Conservation (phyloP, 2,888 invertebrate species). For the Zygothrica quintamaculata region DNA sequence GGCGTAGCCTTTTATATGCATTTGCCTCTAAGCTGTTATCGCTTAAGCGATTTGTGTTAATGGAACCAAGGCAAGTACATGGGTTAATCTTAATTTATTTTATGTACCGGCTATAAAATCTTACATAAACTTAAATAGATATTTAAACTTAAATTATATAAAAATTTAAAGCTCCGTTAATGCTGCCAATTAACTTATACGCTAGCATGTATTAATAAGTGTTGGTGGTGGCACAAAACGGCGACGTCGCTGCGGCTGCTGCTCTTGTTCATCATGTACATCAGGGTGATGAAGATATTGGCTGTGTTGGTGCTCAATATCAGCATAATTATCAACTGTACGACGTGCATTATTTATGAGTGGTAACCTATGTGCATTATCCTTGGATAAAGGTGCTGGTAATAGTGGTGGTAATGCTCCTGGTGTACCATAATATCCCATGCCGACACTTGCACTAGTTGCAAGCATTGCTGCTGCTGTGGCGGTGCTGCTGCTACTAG, state of each 20-base stretch:
- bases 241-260: slow-evolving; percentile 45
- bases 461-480: slow-evolving; percentile 38
- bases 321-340: slow-evolving; percentile 67
- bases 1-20: too few relatives aligned
- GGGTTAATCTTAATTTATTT: slow-evolving; percentile 27
- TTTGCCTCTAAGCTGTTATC: too few relatives aligned
- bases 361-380: slow-evolving; percentile 43
- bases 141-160: slow-evolving; percentile 16
- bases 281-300: slow-evolving; percentile 27
- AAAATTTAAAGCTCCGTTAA: slow-evolving; percentile 60
- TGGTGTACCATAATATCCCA: slow-evolving; percentile 78
- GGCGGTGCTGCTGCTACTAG: too few relatives aligned
- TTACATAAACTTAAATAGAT: slow-evolving; percentile 6
- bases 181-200: slow-evolving; percentile 26
- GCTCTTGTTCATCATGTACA: slow-evolving; percentile 40
- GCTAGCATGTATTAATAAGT: slow-evolving; percentile 81
- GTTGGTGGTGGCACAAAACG: slow-evolving; percentile 48
- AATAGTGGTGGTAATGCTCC: slow-evolving; percentile 82
- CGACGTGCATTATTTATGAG: slow-evolving; percentile 52
- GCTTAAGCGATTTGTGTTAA: background rate
- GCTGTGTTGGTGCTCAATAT: slow-evolving; percentile 66
- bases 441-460: slow-evolving; percentile 33
- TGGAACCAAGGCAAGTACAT: slow-evolving; percentile 9
- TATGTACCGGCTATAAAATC: slow-evolving; percentile 6
- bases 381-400: slow-evolving; percentile 71